Percentiles rank a stretch among this genome's conserved stretches.
Conservation (phyloP, 1,140 invertebrate genomes). For the Drosophila orosa region DNA sequence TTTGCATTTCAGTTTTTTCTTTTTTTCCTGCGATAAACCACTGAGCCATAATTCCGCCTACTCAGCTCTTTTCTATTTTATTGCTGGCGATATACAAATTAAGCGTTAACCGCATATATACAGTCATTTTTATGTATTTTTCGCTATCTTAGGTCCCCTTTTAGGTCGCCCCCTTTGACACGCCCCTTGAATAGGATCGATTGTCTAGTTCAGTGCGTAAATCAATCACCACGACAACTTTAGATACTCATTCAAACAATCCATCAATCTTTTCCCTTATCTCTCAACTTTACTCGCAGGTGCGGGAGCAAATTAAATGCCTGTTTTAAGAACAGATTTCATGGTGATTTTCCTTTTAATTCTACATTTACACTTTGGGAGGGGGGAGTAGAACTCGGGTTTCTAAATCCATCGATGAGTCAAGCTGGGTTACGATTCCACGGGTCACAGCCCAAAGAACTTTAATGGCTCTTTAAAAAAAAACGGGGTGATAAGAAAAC, state of each 20-base stretch:
- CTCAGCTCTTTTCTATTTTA: constrained; percentile 34
- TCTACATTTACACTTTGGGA: background rate
- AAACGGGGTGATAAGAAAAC: constrained; percentile 50
- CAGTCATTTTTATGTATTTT: constrained; percentile 13
- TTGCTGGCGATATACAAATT: constrained; percentile 21
- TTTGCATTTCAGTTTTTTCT: constrained; percentile 18
- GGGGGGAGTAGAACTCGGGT: background rate
- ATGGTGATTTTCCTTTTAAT: constrained; percentile 13
- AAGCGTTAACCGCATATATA: background rate
- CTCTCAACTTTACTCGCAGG: background rate
- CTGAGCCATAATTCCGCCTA: constrained; percentile 24
- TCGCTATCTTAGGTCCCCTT: constrained; percentile 1
- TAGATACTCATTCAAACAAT: constrained; percentile 39
- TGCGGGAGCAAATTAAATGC: constrained; percentile 13
- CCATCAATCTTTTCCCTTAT: constrained; percentile 29
- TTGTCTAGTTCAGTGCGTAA: constrained; percentile 30
- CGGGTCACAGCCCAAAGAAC: constrained; percentile 50
- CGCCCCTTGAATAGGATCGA: constrained; percentile 26
- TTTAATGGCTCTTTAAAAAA: constrained; percentile 46
- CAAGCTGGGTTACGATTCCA: constrained; percentile 54
- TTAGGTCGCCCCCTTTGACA: constrained; percentile 5
- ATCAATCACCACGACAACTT: constrained; percentile 29
- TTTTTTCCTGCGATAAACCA: constrained; percentile 24
- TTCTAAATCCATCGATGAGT: constrained; percentile 31
- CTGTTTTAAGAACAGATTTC: constrained; percentile 6